These are phyloP conservation scores for Aix galericulata DNA, from an alignment of 2,113 vertebrate species.

Conservation along the genomic window DNA sequence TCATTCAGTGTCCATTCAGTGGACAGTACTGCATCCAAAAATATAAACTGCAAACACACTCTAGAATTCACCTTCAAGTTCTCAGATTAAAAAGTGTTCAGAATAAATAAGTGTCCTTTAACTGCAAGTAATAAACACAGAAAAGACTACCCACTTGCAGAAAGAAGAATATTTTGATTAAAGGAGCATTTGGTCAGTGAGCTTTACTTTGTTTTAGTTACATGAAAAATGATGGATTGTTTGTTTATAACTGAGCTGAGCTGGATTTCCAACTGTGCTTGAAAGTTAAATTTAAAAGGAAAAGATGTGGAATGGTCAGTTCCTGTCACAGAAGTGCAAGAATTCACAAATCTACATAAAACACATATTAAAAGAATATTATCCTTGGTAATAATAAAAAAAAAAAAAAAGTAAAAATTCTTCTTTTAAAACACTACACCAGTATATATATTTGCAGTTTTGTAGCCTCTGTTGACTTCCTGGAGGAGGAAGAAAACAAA, in stretches of 20 bases:
- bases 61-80: background rate
- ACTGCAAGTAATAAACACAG: background rate
- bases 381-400: background rate
- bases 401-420: background rate
- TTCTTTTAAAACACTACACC: background rate
- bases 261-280: background rate
- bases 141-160: background rate
- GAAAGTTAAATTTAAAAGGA: background rate
- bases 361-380: background rate
- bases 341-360: background rate
- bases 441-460: background rate
- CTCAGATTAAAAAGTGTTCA: background rate
- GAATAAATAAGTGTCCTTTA: background rate
- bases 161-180: background rate
- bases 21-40: background rate
- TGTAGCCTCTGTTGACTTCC: conserved; percentile 6
- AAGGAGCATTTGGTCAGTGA: background rate
- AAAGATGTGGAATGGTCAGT: background rate
- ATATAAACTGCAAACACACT: background rate
- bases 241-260: conserved; percentile 14
- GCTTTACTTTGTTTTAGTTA: background rate
- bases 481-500: background rate
- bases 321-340: background rate
- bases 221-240: conserved; percentile 1
- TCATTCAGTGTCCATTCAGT: background rate